Conservation (phyloP, 2,888 invertebrate species). For the Eupithecia abbreviata region DNA sequence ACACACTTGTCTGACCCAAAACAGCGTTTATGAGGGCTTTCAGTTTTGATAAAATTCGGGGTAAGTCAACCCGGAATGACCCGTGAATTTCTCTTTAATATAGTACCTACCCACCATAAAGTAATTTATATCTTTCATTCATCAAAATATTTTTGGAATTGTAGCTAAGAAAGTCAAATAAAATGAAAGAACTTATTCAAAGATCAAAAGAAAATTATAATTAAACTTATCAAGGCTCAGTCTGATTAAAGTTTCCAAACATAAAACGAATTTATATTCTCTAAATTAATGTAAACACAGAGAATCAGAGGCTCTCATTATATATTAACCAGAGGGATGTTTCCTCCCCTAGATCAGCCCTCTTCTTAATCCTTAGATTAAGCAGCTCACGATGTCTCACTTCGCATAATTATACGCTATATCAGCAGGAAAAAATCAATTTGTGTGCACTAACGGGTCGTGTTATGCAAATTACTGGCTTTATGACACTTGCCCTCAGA, state of each 20-base stretch:
- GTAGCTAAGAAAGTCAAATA: neutral
- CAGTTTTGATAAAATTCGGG: constrained; percentile 45
- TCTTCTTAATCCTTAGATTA: constrained; percentile 73
- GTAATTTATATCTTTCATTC: neutral
- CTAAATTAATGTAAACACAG: constrained; percentile 78
- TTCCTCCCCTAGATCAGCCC: constrained; percentile 72
- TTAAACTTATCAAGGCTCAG: constrained; percentile 32
- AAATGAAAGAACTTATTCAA: neutral
- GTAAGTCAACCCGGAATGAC: constrained; percentile 53
- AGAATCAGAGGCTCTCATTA: constrained; percentile 74
- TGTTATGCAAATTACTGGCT: constrained; percentile 42
- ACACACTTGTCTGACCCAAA: constrained; percentile 46
- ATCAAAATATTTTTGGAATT: neutral
- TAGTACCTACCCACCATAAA: neutral
- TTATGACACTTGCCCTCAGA: constrained; percentile 37
- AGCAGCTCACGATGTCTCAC: constrained; percentile 67
- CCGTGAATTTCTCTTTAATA: constrained; percentile 46
- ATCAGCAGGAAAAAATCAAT: constrained; percentile 71
- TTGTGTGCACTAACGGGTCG: constrained; percentile 52
- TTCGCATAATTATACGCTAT: constrained; percentile 77
- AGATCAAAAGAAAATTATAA: constrained; percentile 18
- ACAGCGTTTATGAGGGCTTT: constrained; percentile 55
- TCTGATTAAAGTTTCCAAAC: constrained; percentile 35
- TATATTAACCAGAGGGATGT: constrained; percentile 77
- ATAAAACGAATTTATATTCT: constrained; percentile 57